phyloP scores from a whole-genome alignment of 2,888 invertebrate genomes.

The Diarsia brunnea region DNA sequence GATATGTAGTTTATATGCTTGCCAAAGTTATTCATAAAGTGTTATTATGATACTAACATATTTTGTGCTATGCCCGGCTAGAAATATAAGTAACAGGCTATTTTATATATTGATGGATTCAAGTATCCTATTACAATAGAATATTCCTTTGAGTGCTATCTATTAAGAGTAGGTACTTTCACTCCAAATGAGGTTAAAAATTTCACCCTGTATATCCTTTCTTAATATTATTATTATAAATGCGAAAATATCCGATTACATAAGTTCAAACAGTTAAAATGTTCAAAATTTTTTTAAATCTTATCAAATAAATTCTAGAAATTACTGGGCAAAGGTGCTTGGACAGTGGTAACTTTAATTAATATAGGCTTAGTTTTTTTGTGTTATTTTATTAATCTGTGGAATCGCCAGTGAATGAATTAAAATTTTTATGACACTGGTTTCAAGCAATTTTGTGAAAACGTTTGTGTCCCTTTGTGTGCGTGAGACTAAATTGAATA shows the following conservation, averaged over 20 bases:
- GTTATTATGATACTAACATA: conserved; percentile 69
- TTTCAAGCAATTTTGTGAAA: not conserved
- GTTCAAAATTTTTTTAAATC: too few species aligned
- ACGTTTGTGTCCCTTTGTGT: not conserved
- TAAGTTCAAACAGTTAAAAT: too few species aligned
- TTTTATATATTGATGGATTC: not conserved
- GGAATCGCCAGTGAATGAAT: too few species aligned
- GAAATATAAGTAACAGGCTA: conserved; percentile 46
- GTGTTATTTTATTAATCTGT: not conserved
- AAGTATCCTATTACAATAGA: too few species aligned
- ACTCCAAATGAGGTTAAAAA: too few species aligned
- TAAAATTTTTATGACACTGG: not conserved
- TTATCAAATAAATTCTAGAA: too few species aligned
- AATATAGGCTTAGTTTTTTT: not conserved
- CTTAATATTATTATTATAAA: too few species aligned
- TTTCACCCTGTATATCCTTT: too few species aligned
- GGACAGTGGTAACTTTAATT: not conserved
- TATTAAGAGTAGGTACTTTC: too few species aligned
- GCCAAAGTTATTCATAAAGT: conserved; percentile 81
- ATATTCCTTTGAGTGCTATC: too few species aligned
- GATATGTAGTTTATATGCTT: conserved; percentile 76
- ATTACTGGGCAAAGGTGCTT: too few species aligned
- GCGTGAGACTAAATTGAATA: not conserved
- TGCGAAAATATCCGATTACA: not conserved
- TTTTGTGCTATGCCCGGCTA: conserved; percentile 62